Evolutionary conservation across 2,113 vertebrate species (phyloP), one percentile per base, ranked within the genome.

Genomic region (Bujurquina vittata): DNA sequence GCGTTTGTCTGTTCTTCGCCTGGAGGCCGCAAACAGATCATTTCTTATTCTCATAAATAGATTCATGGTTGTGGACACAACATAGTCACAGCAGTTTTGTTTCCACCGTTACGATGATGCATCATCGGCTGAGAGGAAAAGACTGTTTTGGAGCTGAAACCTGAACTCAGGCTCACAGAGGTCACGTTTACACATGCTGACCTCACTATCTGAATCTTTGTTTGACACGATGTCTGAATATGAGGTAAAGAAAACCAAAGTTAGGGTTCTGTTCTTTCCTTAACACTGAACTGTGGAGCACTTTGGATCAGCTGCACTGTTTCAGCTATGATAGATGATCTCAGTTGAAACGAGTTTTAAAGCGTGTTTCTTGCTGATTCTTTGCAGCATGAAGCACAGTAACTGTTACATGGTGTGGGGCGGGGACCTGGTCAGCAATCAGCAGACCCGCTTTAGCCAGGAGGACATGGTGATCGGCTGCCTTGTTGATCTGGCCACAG

Each of bases 361-460:
- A 33, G 0, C 18, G 46, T 49, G 37, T 22, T 2, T 84, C 63
- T 37, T 75, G 1, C 18, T 61, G 22, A 54, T 57, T 56, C 20
- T 57, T 46, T 87, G 59, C 92, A 98, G 97, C 88, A 97, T 99
- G 92, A 98, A 97, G 88, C 95, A 97, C 67, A 98, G 97, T 92
- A 98, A 97, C 93, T 99, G 98, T 75, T 99, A 98, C 94, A 98
- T 99, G 97, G 97, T 99, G 7, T 98, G 98, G 97, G 97, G 96
- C 1, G 98, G 97, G 2, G 98, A 99, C 87, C 96, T 98, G 11
- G 93, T 96, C 72, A 96, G 94, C 92, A 96, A 91, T 3, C 97
- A 98, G 35, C 97, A 98, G 91, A 95, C 97, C 10, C 93, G 97
- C 22, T 97, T 98, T 92, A 97, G 96, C 90, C 97, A 98, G 81